These are phyloP conservation scores for Macropis europaea DNA, from an alignment of 2,888 invertebrate species.

Conservation along the genomic window DNA sequence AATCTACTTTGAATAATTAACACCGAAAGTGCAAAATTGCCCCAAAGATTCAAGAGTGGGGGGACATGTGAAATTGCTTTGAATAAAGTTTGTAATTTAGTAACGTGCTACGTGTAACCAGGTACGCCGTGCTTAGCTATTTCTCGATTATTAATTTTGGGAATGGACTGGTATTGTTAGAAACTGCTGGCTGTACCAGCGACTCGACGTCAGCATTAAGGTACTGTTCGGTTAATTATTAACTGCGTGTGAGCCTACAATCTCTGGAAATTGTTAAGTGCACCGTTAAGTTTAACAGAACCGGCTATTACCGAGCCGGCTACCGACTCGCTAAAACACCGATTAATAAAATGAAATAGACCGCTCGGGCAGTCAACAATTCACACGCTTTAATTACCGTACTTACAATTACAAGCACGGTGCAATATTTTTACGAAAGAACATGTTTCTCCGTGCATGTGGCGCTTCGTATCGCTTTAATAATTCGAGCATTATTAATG, in stretches of 20 bases:
- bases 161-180: background rate
- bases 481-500: too few relatives aligned
- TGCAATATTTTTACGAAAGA: background rate
- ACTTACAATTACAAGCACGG: background rate
- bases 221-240: background rate
- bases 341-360: conserved; percentile 23
- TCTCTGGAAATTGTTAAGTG: background rate
- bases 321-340: background rate
- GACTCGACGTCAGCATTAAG: too few relatives aligned
- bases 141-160: too few relatives aligned
- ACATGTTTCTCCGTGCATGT: too few relatives aligned
- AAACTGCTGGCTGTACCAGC: too few relatives aligned
- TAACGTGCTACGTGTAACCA: too few relatives aligned
- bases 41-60: too few relatives aligned
- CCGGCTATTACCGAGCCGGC: background rate
- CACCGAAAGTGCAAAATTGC: too few relatives aligned
- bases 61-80: background rate
- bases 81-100: too few relatives aligned
- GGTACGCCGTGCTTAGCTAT: too few relatives aligned
- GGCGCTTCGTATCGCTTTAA: too few relatives aligned
- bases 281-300: background rate
- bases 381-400: background rate
- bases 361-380: background rate
- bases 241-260: background rate
- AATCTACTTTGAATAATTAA: too few relatives aligned